Percentiles rank a stretch among this genome's conserved stretches.
phyloP scores from a whole-genome alignment of 1,140 invertebrate genomes.

The Cydia pomonella region DNA sequence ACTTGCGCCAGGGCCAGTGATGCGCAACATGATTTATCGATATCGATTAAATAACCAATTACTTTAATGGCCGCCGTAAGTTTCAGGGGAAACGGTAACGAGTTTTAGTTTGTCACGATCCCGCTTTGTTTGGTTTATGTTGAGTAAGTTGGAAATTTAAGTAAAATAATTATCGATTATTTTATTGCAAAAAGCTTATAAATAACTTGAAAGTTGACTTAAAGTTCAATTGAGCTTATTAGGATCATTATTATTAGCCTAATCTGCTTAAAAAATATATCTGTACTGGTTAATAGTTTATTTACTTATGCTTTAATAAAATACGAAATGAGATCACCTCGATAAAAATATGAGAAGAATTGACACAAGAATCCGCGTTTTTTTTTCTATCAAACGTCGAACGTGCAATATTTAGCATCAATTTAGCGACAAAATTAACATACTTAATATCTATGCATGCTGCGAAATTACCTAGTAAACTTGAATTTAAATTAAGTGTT shows the following conservation, averaged over 20 bases:
- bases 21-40: slow-evolving; percentile 26
- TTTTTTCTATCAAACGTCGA: too few relatives aligned
- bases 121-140: slow-evolving; percentile 10
- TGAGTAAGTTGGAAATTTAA: neutral
- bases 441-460: too few relatives aligned
- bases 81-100: slow-evolving; percentile 25
- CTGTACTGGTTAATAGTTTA: too few relatives aligned
- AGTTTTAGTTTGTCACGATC: slow-evolving; percentile 31
- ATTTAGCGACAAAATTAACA: too few relatives aligned
- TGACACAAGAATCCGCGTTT: neutral
- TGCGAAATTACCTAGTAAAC: too few relatives aligned
- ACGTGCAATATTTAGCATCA: too few relatives aligned
- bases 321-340: too few relatives aligned
- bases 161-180: neutral
- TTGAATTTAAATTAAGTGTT: too few relatives aligned
- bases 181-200: neutral
- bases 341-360: neutral
- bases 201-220: too few relatives aligned
- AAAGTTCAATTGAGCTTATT: neutral
- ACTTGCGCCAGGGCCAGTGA: slow-evolving; percentile 3
- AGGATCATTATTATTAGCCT: too few relatives aligned
- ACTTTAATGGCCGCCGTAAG: slow-evolving; percentile 17
- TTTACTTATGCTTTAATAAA: too few relatives aligned
- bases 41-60: slow-evolving; percentile 28
- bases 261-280: too few relatives aligned